Conservation (phyloP, 2,797 vertebrate genomes). For the Lepilemur septentrionalis region DNA sequence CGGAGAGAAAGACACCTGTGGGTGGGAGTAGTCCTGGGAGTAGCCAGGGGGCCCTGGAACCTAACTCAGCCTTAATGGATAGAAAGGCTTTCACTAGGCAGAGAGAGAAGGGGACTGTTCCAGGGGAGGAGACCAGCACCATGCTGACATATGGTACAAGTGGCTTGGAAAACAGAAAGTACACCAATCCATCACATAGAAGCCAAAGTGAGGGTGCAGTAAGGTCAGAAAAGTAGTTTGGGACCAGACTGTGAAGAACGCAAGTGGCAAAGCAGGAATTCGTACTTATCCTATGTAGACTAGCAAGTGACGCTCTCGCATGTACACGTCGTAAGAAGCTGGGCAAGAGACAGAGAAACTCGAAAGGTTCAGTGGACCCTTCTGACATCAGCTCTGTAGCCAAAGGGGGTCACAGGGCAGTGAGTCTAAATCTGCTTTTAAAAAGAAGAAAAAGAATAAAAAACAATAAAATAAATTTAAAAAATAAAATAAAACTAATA, state of each 20-base stretch:
- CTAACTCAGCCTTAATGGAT: background rate
- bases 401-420: background rate
- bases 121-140: background rate
- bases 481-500: background rate
- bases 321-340: background rate
- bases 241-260: background rate
- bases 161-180: background rate
- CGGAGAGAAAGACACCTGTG: background rate
- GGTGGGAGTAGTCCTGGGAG: background rate
- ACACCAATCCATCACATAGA: background rate
- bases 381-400: background rate
- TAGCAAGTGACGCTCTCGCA: background rate
- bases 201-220: background rate
- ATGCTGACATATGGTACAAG: background rate
- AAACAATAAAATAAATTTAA: background rate
- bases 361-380: background rate
- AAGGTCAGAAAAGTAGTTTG: background rate
- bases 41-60: background rate
- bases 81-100: background rate
- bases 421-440: background rate
- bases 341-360: background rate
- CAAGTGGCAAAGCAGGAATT: background rate
- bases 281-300: background rate
- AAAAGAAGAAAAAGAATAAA: background rate
- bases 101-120: background rate